These are phyloP conservation scores for Montipora efflorescens DNA, from an alignment of 64 coral and sea anemone genomes.

Conservation along the genomic window DNA sequence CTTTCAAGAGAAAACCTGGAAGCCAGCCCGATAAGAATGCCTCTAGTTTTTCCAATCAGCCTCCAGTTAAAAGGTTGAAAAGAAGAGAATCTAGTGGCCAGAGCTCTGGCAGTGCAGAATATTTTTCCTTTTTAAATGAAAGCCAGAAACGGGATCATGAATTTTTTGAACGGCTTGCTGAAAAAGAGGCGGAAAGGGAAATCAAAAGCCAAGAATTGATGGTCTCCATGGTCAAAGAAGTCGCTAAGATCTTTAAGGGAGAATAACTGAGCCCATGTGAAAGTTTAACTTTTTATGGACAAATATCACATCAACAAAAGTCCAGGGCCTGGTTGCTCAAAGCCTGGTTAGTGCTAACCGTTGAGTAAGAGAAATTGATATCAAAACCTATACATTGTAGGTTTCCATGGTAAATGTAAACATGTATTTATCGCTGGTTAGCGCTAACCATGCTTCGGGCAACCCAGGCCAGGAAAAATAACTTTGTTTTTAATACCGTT, in stretches of 20 bases:
- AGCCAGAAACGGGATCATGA: not conserved
- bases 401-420: no score
- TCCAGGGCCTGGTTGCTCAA: no score
- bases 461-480: no score
- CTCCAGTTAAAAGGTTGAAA: not conserved
- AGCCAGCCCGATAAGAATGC: not conserved
- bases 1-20: not conserved
- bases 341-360: no score
- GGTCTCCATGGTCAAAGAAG: slow-evolving; percentile 42
- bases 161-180: slow-evolving; percentile 63
- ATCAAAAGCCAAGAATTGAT: slow-evolving; percentile 56
- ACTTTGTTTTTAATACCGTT: slow-evolving; percentile 14
- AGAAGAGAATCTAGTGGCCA: not conserved
- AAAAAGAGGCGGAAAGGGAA: slow-evolving; percentile 41
- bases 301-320: not conserved
- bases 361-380: no score
- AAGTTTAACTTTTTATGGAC: not conserved
- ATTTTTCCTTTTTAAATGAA: slow-evolving; percentile 4
- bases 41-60: not conserved
- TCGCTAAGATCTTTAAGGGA: slow-evolving; percentile 65
- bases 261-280: not conserved
- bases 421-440: no score
- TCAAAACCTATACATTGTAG: no score
- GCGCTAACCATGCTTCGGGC: no score
- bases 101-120: not conserved